phyloP scores from a whole-genome alignment of 1,140 invertebrate genomes.

The Caenorhabditis tropicalis region DNA sequence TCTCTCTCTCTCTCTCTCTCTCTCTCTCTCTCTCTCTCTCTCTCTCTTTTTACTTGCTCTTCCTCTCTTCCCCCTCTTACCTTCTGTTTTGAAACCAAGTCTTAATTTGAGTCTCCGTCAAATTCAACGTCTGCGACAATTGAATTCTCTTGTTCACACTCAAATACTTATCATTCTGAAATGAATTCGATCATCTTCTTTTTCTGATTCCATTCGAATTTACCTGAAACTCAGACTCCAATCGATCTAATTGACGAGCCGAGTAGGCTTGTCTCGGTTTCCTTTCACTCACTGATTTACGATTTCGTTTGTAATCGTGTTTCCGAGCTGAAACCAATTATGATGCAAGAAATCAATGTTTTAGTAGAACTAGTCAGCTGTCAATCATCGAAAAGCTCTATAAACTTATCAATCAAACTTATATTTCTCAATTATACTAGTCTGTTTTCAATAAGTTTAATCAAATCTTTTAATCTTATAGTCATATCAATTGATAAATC shows the following conservation, averaged over 20 bases:
- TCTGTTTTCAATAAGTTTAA: too few relatives aligned
- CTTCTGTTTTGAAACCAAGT: constrained; percentile 93
- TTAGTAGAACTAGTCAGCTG: not conserved
- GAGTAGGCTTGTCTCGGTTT: constrained; percentile 94
- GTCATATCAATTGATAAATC: too few relatives aligned
- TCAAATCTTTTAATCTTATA: too few relatives aligned
- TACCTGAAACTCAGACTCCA: constrained; percentile 91
- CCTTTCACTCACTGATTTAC: constrained; percentile 85
- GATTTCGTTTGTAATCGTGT: constrained; percentile 79
- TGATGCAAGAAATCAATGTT: not conserved
- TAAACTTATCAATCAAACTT: not conserved
- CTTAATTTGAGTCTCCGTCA: constrained; percentile 95
- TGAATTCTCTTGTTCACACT: constrained; percentile 93
- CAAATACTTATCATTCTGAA: constrained; percentile 87
- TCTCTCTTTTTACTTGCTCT: not conserved
- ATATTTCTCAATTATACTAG: too few relatives aligned
- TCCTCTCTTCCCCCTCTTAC: constrained; percentile 59
- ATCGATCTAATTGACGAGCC: constrained; percentile 86
- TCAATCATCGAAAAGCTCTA: not conserved
- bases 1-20: not conserved
- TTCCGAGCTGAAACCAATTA: constrained; percentile 78
- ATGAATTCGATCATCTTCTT: not conserved
- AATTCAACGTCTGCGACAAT: constrained; percentile 83
- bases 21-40: not conserved
- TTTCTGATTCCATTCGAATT: constrained; percentile 17